Evolutionary conservation across 2,888 invertebrate species (phyloP).

Genomic region (Ophion ellenae): DNA sequence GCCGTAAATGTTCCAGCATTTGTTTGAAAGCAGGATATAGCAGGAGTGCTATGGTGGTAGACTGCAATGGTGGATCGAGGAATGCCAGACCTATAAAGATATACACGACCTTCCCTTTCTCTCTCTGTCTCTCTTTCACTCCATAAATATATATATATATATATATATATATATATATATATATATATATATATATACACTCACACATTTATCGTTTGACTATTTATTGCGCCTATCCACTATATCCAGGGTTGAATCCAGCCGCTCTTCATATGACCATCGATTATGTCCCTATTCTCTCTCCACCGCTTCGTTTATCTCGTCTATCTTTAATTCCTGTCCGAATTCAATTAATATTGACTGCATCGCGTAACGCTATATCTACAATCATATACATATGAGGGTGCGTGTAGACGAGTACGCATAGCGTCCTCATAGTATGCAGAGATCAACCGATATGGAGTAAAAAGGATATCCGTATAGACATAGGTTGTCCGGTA

Average conservation of each 20-base stretch:
- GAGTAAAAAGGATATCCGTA: conserved; percentile 1
- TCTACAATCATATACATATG: neutral
- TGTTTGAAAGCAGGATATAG: conserved; percentile 35
- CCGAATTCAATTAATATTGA: conserved; percentile 59
- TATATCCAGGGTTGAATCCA: conserved; percentile 32
- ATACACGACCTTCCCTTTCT: neutral
- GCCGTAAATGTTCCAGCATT: conserved; percentile 58
- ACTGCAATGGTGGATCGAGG: conserved; percentile 28
- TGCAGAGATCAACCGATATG: neutral
- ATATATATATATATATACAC: conserved; percentile 6
- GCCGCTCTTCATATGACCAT: conserved; percentile 40
- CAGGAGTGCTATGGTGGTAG: conserved; percentile 35
- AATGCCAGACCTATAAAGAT: neutral
- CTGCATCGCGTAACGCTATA: conserved; percentile 6
- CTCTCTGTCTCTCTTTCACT: neutral
- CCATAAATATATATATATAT: too few relatives aligned
- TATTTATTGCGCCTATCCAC: conserved; percentile 57
- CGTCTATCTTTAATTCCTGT: conserved; percentile 58
- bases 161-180: too few relatives aligned
- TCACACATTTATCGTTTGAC: neutral
- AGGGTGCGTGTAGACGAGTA: neutral
- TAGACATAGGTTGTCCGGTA: neutral
- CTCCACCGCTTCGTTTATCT: conserved; percentile 49
- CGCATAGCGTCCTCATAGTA: neutral
- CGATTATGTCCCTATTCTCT: conserved; percentile 58